phyloP scores from a whole-genome alignment of 1,140 invertebrate genomes.

The Portunus trituberculatus region DNA sequence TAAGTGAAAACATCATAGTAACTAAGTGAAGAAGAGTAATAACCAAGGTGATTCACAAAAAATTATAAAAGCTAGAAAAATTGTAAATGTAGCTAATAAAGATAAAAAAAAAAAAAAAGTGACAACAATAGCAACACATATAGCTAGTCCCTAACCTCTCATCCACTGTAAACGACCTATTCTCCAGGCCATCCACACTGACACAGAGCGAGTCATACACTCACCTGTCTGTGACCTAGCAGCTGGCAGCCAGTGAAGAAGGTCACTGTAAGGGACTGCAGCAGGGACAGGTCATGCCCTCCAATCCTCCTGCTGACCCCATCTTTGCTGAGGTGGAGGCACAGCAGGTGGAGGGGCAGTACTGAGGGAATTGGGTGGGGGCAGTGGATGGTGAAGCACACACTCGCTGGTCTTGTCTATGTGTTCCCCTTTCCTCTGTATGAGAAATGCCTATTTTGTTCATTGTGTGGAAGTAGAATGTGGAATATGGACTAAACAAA shows the following conservation, averaged over 20 bases:
- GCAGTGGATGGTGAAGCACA: conserved; percentile 58
- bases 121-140: too few species aligned
- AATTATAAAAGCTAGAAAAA: too few species aligned
- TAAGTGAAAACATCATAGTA: too few species aligned
- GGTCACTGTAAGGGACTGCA: conserved; percentile 55
- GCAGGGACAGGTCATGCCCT: conserved; percentile 62
- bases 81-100: too few species aligned
- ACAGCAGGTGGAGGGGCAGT: conserved; percentile 52
- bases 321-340: conserved; percentile 54
- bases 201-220: not conserved
- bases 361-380: not conserved
- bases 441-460: too few species aligned
- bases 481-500: too few species aligned
- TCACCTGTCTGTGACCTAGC: not conserved
- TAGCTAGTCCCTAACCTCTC: conserved; percentile 44
- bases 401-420: conserved; percentile 63
- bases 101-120: too few species aligned
- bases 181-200: conserved; percentile 50
- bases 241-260: conserved; percentile 51
- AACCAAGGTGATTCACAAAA: too few species aligned
- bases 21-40: too few species aligned
- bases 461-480: too few species aligned
- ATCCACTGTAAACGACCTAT: conserved; percentile 57
- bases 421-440: conserved; percentile 39
- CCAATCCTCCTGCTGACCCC: conserved; percentile 44